Evolutionary conservation across 2,113 vertebrate species (phyloP), one percentile per base, ranked within the genome.

Genomic region (Hydrochoerus hydrochaeris): DNA sequence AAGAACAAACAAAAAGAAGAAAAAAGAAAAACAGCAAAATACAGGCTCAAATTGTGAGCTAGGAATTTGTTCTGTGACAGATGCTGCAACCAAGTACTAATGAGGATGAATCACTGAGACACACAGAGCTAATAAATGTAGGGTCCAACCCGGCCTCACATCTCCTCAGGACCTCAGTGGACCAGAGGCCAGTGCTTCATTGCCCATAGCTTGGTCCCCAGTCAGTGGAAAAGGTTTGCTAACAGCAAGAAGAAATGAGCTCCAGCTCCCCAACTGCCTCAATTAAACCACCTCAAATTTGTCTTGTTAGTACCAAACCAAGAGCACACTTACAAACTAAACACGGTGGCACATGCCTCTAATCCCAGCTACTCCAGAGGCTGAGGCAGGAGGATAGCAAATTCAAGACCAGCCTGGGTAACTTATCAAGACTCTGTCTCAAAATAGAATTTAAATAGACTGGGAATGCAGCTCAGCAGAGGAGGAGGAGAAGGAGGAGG

Each of bases 121-220:
- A 4, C 24, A 1, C 4, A 2, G 17, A 88, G 52, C 78, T 32
- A 8, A 22, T 30, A 41, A 80, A 28, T 38, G 30, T 28, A 3
- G 11, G 35, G 4, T 67, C 26, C 52, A 32, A 7, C 28, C 22
- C 22, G 32, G 52, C 32, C 20, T 69, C 58, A 49, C 6, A 7
- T 24, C 62, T 69, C 60, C 71, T 49, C 24, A 8, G 0, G 3
- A 24, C 7, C 46, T 5, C 14, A 24, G 3, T 32, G 28, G 0
- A 2, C 52, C 16, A 10, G n/a, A 0, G 5, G 12, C 14, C 26
- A 4, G 69, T 12, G 3, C 9, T 26, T 52, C 17, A 0, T 22
- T 3, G 16, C 38, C 58, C 57, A 65, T 2, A 1, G 32, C 80
- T 86, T 73, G 46, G 77, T 54, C 12, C 84, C 58, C 22, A 62